phyloP scores from a whole-genome alignment of 2,797 vertebrate species.

The Micropoecilia bifurca region DNA sequence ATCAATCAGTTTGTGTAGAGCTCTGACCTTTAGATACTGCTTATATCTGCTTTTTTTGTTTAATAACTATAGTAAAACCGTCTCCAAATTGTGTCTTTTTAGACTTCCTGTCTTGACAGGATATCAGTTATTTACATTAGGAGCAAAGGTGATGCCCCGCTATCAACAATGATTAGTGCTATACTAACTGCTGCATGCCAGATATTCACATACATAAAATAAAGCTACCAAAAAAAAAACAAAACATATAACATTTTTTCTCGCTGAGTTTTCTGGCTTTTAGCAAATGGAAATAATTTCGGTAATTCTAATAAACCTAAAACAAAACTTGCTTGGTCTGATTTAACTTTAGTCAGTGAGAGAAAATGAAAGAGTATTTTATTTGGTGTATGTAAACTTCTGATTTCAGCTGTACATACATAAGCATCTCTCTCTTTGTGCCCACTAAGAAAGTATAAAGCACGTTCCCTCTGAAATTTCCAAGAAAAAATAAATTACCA shows the following conservation, averaged over 20 bases:
- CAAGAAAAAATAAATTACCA: not conserved
- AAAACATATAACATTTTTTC: no score
- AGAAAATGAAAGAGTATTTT: no score
- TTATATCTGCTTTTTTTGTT: not conserved
- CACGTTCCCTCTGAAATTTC: not conserved
- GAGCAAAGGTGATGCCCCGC: not conserved
- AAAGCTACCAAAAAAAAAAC: no score
- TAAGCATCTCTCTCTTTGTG: not conserved
- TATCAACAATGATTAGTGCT: no score
- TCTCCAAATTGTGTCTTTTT: not conserved
- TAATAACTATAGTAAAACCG: not conserved
- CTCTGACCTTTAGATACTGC: not conserved
- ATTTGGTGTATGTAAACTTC: no score
- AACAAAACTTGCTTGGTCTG: no score
- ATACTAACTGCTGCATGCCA: no score
- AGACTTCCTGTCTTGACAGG: not conserved
- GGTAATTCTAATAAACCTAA: no score
- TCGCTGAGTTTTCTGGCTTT: no score
- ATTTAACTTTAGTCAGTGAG: no score
- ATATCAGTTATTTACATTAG: not conserved
- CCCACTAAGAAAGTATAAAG: not conserved
- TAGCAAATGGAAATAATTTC: no score
- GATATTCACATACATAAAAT: no score
- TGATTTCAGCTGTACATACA: not conserved
- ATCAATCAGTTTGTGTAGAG: not conserved